Conservation (phyloP, 2,797 vertebrate species). For the Siniperca scherzeri region DNA sequence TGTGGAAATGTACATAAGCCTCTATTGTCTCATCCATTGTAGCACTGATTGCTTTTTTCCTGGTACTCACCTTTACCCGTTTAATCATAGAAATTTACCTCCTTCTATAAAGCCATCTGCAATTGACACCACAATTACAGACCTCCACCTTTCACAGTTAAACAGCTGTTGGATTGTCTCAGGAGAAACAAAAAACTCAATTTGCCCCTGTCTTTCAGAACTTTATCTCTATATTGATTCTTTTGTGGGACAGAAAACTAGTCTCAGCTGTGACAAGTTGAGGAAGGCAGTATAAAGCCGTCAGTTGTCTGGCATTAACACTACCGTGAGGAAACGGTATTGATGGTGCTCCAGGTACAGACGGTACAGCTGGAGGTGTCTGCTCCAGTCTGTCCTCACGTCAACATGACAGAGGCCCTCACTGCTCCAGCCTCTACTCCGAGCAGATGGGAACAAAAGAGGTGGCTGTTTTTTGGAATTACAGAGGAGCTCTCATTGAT, state of each 20-base stretch:
- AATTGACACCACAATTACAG: slow-evolving; percentile 52
- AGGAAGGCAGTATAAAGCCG: slow-evolving; percentile 31
- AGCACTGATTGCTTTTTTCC: slow-evolving; percentile 32
- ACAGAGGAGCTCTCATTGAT: slow-evolving; percentile 75
- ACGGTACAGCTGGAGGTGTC: slow-evolving; percentile 76
- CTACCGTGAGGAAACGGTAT: slow-evolving; percentile 34
- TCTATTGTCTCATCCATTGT: not conserved
- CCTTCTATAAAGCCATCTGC: slow-evolving; percentile 27
- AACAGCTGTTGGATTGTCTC: slow-evolving; percentile 49
- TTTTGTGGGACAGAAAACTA: slow-evolving; percentile 25
- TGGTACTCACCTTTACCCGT: not conserved
- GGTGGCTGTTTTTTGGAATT: slow-evolving; percentile 77
- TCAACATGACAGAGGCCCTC: slow-evolving; percentile 50
- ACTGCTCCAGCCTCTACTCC: slow-evolving; percentile 19
- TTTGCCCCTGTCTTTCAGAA: slow-evolving; percentile 38
- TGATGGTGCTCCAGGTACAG: slow-evolving; percentile 54
- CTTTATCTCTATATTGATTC: slow-evolving; percentile 58
- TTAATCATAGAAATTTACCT: slow-evolving; percentile 28
- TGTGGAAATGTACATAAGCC: slow-evolving; percentile 17
- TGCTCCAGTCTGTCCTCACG: slow-evolving; percentile 71
- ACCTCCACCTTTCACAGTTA: slow-evolving; percentile 24
- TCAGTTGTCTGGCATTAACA: slow-evolving; percentile 59
- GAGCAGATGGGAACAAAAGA: slow-evolving; percentile 81
- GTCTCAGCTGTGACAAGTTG: slow-evolving; percentile 16
- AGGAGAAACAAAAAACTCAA: slow-evolving; percentile 10